Conservation (phyloP, 2,888 invertebrate genomes). For the Eulithis testata region DNA sequence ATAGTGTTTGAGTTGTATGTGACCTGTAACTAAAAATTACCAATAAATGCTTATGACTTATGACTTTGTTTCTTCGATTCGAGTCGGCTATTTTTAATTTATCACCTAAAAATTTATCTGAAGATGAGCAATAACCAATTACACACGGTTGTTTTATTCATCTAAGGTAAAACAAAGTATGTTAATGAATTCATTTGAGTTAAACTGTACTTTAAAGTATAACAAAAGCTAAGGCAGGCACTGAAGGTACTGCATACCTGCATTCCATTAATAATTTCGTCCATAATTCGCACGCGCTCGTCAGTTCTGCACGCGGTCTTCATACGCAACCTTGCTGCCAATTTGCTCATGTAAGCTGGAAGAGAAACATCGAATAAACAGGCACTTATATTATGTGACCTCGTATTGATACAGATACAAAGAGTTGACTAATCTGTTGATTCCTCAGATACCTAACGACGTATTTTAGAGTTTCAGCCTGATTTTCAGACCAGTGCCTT, state of each 20-base stretch:
- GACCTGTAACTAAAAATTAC: too few relatives aligned
- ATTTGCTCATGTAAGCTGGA: slow-evolving; percentile 86
- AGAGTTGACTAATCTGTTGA: background rate
- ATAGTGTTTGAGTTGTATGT: too few relatives aligned
- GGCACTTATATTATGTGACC: slow-evolving; percentile 6
- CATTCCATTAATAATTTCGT: slow-evolving; percentile 96
- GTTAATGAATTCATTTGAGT: slow-evolving; percentile 12
- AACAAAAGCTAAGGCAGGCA: slow-evolving; percentile 13
- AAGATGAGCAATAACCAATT: slow-evolving; percentile 1
- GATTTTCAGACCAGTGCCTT: too few relatives aligned
- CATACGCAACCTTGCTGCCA: slow-evolving; percentile 87
- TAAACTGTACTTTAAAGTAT: slow-evolving; percentile 7
- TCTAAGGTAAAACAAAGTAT: slow-evolving; percentile 9
- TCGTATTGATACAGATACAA: slow-evolving; percentile 1
- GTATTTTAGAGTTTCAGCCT: too few relatives aligned
- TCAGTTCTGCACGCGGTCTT: slow-evolving; percentile 94
- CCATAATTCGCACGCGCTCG: slow-evolving; percentile 96
- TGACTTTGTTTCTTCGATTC: background rate
- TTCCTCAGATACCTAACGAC: too few relatives aligned
- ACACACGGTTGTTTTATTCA: slow-evolving; percentile 1
- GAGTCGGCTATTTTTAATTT: background rate
- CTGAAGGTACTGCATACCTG: slow-evolving; percentile 85
- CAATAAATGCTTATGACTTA: too few relatives aligned
- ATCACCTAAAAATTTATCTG: background rate
- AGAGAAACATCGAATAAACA: slow-evolving; percentile 36